Percentiles rank a stretch among this genome's conserved stretches.
Conservation (phyloP, 2,797 vertebrate genomes). For the Arremon aurantiirostris region DNA sequence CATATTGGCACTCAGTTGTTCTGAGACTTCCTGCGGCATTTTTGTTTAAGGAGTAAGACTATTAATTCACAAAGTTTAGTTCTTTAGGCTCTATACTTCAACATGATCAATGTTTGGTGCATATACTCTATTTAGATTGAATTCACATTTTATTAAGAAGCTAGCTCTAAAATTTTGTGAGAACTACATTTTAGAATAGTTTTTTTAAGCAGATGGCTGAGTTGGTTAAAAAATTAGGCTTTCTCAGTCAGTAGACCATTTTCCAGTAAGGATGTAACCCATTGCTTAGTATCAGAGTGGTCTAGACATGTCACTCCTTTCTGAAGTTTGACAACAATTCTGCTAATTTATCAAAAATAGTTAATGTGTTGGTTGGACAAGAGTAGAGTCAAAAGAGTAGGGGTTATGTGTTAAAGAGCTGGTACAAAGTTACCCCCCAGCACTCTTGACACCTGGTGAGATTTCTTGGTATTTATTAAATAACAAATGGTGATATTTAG, state of each 20-base stretch:
- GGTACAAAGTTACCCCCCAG: neutral
- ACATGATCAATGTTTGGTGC: neutral
- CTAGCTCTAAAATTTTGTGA: neutral
- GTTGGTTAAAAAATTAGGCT: neutral
- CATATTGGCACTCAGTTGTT: neutral
- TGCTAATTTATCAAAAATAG: neutral
- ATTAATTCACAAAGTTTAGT: neutral
- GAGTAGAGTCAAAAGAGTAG: neutral
- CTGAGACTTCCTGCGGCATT: neutral
- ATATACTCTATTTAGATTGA: neutral
- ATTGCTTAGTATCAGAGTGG: neutral
- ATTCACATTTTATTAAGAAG: neutral
- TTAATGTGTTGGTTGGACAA: neutral
- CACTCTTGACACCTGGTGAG: neutral
- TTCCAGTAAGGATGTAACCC: neutral
- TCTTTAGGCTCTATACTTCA: neutral
- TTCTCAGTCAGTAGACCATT: neutral
- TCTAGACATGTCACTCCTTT: neutral
- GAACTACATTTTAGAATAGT: neutral
- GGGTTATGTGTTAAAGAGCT: neutral
- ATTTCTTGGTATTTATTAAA: conserved; percentile 33
- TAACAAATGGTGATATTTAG: conserved; percentile 21
- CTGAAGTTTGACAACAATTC: neutral
- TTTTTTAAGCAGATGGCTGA: neutral
- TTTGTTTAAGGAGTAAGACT: neutral